Percentiles rank a stretch among this genome's conserved stretches.
Conservation (phyloP, 2,888 invertebrate species). For the Thysanoteuthis rhombus region DNA sequence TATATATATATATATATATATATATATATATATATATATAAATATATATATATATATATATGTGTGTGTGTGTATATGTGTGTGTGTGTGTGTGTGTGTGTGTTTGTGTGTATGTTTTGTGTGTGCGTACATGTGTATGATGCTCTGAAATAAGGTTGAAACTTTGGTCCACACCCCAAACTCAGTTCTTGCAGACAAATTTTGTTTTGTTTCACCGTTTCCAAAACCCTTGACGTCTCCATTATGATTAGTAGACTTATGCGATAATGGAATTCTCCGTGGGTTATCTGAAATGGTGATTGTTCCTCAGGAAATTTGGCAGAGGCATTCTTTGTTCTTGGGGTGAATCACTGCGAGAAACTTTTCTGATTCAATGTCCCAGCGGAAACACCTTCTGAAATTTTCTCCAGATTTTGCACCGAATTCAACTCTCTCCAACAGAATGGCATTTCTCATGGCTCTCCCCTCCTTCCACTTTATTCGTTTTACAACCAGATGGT, state of each 20-base stretch:
- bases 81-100: background rate
- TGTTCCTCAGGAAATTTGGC: background rate
- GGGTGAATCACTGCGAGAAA: background rate
- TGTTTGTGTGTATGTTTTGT: too few species aligned
- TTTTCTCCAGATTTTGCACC: background rate
- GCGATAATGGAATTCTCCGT: background rate
- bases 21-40: too few species aligned
- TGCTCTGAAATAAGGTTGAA: background rate
- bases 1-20: too few species aligned
- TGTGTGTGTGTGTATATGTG: background rate
- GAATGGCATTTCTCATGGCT: background rate
- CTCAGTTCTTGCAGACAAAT: background rate
- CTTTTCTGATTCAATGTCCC: background rate
- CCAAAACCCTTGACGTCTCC: background rate
- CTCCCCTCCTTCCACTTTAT: too few species aligned
- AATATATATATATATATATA: background rate
- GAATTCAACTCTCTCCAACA: background rate
- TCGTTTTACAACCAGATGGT: too few species aligned
- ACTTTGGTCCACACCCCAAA: background rate
- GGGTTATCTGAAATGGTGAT: background rate
- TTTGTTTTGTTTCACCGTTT: background rate
- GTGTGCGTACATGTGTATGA: background rate
- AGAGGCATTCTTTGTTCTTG: background rate
- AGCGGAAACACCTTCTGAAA: background rate
- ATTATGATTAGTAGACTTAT: background rate